Conservation (phyloP, 2,888 invertebrate species). For the Ecliptopera silaceata region DNA sequence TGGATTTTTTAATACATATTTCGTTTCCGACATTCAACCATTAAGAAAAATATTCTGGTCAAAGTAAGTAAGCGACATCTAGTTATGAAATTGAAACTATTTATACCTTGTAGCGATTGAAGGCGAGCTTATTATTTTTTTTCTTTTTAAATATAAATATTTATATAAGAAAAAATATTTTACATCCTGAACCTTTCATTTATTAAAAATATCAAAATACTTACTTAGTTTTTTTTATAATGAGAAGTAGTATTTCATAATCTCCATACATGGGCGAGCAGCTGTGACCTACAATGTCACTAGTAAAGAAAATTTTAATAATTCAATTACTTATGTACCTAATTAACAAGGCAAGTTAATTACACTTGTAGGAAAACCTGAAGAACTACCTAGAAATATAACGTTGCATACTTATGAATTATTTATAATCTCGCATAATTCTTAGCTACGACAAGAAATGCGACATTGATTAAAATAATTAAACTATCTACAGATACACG, state of each 20-base stretch:
- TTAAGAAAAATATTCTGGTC: no score
- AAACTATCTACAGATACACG: slow-evolving; percentile 61
- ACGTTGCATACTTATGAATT: slow-evolving; percentile 6
- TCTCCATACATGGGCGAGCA: slow-evolving; percentile 14
- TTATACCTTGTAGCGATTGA: no score
- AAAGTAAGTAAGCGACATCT: no score
- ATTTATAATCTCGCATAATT: slow-evolving; percentile 10
- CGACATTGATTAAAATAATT: slow-evolving; percentile 61
- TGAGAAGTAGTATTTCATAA: slow-evolving; percentile 5
- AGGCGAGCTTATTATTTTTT: no score
- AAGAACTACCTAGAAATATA: slow-evolving; percentile 30
- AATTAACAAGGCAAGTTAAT: slow-evolving; percentile 32
- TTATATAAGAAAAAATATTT: no score
- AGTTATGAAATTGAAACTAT: no score
- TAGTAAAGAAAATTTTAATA: slow-evolving; percentile 26
- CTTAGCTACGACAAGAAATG: slow-evolving; percentile 10
- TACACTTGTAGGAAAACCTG: slow-evolving; percentile 24
- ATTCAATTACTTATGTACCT: slow-evolving; percentile 24
- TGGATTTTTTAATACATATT: no score
- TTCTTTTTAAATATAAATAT: no score
- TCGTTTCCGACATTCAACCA: no score
- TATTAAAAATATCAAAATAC: slow-evolving; percentile 13
- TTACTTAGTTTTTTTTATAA: slow-evolving; percentile 13
- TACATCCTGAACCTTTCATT: no score
- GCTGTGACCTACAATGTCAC: slow-evolving; percentile 16